These are phyloP conservation scores for Sebastes vulpes DNA, from an alignment of 2,797 vertebrate species.

Conservation along the genomic window DNA sequence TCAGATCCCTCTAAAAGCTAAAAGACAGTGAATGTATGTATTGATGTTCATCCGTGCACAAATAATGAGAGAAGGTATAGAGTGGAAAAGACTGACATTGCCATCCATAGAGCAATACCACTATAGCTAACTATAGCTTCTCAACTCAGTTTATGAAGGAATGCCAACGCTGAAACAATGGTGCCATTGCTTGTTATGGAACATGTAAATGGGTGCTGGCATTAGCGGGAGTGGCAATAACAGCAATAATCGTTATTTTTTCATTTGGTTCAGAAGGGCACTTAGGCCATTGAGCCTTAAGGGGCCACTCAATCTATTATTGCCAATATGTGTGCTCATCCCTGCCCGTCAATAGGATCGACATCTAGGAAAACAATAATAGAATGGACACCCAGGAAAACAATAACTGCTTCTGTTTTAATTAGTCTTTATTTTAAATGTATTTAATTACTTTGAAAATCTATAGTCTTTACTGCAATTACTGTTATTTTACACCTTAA, in stretches of 20 bases:
- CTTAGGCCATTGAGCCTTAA: not conserved
- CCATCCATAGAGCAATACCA: not conserved
- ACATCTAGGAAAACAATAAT: not conserved
- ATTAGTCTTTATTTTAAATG: too few species aligned
- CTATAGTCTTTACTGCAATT: not conserved
- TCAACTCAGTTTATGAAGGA: not conserved
- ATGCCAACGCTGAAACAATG: not conserved
- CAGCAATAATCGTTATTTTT: not conserved
- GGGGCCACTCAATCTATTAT: not conserved
- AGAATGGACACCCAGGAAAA: not conserved
- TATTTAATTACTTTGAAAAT: not conserved
- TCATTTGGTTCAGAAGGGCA: not conserved
- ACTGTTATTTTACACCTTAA: not conserved
- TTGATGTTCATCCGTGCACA: not conserved
- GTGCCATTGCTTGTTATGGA: not conserved
- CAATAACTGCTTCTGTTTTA: not conserved
- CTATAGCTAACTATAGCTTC: not conserved
- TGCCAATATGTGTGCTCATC: not conserved
- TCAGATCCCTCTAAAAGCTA: not conserved
- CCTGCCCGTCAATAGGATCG: not conserved
- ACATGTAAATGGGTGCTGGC: not conserved
- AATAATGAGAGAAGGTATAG: not conserved
- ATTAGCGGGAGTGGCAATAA: not conserved
- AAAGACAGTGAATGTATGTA: not conserved
- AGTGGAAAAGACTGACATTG: not conserved